Evolutionary conservation across 1,140 invertebrate species (phyloP).

Genomic region (Scaptodrosophila lebanonensis): DNA sequence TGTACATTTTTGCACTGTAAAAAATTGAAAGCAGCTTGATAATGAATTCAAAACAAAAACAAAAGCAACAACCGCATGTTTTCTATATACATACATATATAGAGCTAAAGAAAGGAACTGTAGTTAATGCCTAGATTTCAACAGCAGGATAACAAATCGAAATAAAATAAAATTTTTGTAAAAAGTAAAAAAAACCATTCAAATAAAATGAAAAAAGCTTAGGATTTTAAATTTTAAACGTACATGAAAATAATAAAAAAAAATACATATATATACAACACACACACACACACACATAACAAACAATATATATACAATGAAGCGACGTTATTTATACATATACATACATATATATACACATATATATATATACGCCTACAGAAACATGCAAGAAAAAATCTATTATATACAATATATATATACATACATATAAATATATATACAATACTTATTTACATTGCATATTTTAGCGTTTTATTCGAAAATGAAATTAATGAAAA

Average conservation of each 20-base stretch:
- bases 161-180: constrained; percentile 33
- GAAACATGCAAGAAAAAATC: constrained; percentile 34
- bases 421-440: constrained; percentile 2
- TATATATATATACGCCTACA: constrained; percentile 32
- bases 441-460: constrained; percentile 65
- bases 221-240: constrained; percentile 30
- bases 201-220: constrained; percentile 32
- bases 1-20: constrained; percentile 54
- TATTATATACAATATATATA: constrained; percentile 53
- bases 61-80: constrained; percentile 2
- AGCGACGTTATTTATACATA: constrained; percentile 56
- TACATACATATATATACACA: constrained; percentile 42
- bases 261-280: constrained; percentile 33
- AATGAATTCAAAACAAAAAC: constrained; percentile 22
- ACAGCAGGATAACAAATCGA: too few species aligned
- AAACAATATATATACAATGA: constrained; percentile 43
- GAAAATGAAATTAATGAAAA: constrained; percentile 30
- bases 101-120: too few species aligned
- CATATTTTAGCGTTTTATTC: constrained; percentile 66
- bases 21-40: constrained; percentile 14
- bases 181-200: constrained; percentile 34
- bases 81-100: constrained; percentile 22
- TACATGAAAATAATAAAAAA: constrained; percentile 24
- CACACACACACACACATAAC: constrained; percentile 16
- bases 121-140: too few species aligned